Base-by-base conservation (phyloP, 1,140 invertebrate genomes). In the Harpegnathos saltator region DNA sequence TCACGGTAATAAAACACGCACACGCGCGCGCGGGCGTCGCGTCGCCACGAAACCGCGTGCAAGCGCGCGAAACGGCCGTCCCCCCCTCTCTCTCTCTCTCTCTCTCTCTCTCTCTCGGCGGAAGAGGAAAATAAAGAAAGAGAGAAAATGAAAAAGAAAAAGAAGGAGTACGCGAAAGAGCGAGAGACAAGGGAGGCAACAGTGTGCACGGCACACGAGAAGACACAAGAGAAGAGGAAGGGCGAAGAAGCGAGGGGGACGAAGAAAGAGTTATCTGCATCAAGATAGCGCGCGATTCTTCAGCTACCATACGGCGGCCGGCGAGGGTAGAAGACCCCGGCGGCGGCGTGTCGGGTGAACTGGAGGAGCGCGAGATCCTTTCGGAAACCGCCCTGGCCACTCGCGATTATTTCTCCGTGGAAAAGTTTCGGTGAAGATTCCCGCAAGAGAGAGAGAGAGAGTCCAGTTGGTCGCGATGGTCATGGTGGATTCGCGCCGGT, bases 1-100 rank as follows among this genome's bases (percentile, higher is more conserved):
- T 85, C 75, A 58, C 54, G 80, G 71, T 59, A 82, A 89, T 89
- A 84, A 90, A 89, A 89, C 80, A 87, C 78, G 58, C 24, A 33
- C 54, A 44, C 58, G 56, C 71, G 62, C 26, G 38, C 68, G 24
- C 44, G 33, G 12, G 58, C 38, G 24, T 9, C 9, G 26, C 63
- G 15, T 63, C 62, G 61, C 17, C 33, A 29, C 83, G 56, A 82
- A 86, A 85, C 71, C 38, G 75, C 61, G 52, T 17, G 71, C 61
- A 84, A 61, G 74, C 24, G 80, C 26, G 44, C 48, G 56, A 74
- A 69, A 66, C 44, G 52, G 52, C 58, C 73, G 62, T 24, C n/a
- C n/a, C n/a, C n/a, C n/a, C n/a, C n/a, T n/a, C n/a, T n/a, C n/a
- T n/a, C n/a, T n/a, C n/a, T n/a, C n/a, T n/a, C n/a, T n/a, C n/a